Base-by-base conservation (phyloP, 2,797 vertebrate species). In the Arrhamphus sclerolepis region DNA sequence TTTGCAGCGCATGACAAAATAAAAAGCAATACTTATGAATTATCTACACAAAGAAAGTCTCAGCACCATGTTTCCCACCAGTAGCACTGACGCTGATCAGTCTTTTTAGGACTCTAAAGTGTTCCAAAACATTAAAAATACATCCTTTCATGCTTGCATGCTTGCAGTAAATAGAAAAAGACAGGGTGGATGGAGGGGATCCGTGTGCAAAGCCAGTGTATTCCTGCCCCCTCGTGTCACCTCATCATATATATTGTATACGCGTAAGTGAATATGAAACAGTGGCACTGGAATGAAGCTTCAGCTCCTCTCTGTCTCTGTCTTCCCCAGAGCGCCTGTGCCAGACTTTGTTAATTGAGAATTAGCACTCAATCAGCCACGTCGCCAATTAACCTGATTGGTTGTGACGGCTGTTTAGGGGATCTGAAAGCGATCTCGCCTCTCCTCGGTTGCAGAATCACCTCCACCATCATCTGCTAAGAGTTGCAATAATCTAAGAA, bases 321-420 rank as follows among this genome's bases (percentile, higher is more conserved):
- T 48, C 61, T 62, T 57, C 64, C 40, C 41, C 56, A 5, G 0
- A 56, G 72, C 87, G 87, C 81, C 82, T 83, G 82, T 69, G 62
- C 55, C 54, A 19, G 0, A 41, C 61, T 67, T 34, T 8, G 41
- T 66, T 80, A 75, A 89, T 82, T 71, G 84, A 66, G 64, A 89
- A 89, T 90, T 78, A 88, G 62, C 70, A 58, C 63, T 78, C 64
- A 70, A 83, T 87, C 66, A 84, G 70, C 20, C 44, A 70, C 75
- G 70, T 75, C 60, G 41, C 57, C 64, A 69, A 77, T 81, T 73
- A 79, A 74, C 47, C 74, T 80, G 74, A 87, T 75, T 80, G 83
- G 56, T 42, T 69, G 54, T 69, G 85, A 83, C 77, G 79, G 65
- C 66, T 70, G 72, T 76, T 81, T 48, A 56, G 65, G 49, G 42